Evolutionary conservation across 2,888 invertebrate species (phyloP).

Genomic region (Chrysina gloriosa): DNA sequence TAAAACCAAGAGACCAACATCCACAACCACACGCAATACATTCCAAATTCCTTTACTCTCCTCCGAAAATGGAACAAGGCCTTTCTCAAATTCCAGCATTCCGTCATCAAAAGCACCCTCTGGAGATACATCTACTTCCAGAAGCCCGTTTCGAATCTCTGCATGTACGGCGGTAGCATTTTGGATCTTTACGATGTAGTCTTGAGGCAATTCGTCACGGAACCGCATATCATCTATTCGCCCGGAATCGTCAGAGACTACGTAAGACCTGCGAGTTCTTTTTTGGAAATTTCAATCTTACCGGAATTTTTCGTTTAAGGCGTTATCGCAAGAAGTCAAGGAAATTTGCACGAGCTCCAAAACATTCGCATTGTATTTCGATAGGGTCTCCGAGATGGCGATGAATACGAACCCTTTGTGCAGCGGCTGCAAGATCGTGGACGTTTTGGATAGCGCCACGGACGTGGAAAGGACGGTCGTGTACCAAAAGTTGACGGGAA

Average conservation of each 20-base stretch:
- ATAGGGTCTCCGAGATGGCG: slow-evolving; percentile 47
- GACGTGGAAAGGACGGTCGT: slow-evolving; percentile 41
- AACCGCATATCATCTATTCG: slow-evolving; percentile 55
- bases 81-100: slow-evolving; percentile 53
- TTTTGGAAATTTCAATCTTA: too few relatives aligned
- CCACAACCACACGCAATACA: background rate
- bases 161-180: slow-evolving; percentile 59
- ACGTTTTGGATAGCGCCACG: slow-evolving; percentile 46
- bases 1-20: too few relatives aligned
- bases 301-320: slow-evolving; percentile 49
- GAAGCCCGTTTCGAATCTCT: slow-evolving; percentile 49
- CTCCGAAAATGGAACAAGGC: background rate
- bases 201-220: slow-evolving; percentile 53
- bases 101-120: slow-evolving; percentile 55
- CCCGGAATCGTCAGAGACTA: slow-evolving; percentile 56
- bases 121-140: slow-evolving; percentile 59
- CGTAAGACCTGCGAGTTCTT: slow-evolving; percentile 53
- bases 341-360: slow-evolving; percentile 57
- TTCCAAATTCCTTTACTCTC: background rate
- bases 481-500: slow-evolving; percentile 26
- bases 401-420: slow-evolving; percentile 39
- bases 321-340: slow-evolving; percentile 54
- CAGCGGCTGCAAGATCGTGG: slow-evolving; percentile 45
- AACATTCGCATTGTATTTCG: slow-evolving; percentile 58
- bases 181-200: slow-evolving; percentile 55